Base-by-base conservation (phyloP, 2,888 invertebrate genomes). In the Drosophila koepferae region DNA sequence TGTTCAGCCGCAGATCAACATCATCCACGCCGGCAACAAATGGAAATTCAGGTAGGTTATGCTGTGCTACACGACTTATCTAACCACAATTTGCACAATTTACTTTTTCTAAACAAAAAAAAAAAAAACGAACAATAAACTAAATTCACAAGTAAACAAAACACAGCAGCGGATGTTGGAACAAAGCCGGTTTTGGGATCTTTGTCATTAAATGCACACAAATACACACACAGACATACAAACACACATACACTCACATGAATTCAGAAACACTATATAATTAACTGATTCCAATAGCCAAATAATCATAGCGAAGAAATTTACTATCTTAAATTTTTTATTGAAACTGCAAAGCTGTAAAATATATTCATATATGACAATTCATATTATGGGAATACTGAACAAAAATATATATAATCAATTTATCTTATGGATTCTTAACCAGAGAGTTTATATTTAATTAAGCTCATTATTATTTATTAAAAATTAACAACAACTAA, bases 1-100 rank as follows among this genome's bases (percentile, higher is more conserved):
- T 97, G 93, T 96, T 97, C 79, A 95, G 95, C 85, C 93, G 95
- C 76, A 95, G 96, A 67, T 94, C 95, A 77, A 81, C 75, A 16
- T 44, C 76, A 7, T 51, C 81, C 16, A 49, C 86, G 34, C 44
- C 62, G 2, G 20, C 69, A 2, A 20, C 77, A 1, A 56, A 65
- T 40, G 34, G 43, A 3, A 69, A 40, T 55, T 3, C 76, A 34
- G 76, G 78, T 80, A 65, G 16, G 77, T 72, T 31, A n/a, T 46
- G 12, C 51, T 12, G 41, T 3, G n/a, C 1, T 16, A 36, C 2
- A 18, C 2, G 16, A 31, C 8, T 36, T 3, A 20, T 31, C 8
- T 59, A 38, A 59, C 18, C 44, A 54, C 48, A 54, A 38, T 54
- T 61, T 81, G 74, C 78, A 80, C 75, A 23, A 40, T 58, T 63